Evolutionary conservation across 2,113 vertebrate species (phyloP).

Genomic region (Mionectes macconnelli): DNA sequence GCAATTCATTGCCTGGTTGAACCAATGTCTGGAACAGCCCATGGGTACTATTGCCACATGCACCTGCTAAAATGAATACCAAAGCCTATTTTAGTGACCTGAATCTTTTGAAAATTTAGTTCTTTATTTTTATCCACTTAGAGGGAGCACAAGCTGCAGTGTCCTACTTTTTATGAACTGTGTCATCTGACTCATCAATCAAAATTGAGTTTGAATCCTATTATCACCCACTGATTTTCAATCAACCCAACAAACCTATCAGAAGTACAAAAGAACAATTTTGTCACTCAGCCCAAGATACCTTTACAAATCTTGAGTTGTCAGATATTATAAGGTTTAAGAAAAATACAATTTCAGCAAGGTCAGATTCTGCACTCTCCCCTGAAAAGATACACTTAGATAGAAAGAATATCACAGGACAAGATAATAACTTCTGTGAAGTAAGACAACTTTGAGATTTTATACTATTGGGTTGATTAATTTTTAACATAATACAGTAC

Average conservation of each 20-base stretch:
- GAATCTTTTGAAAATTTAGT: slow-evolving; percentile 60
- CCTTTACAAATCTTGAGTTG: neutral
- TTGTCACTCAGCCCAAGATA: neutral
- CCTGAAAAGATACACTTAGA: neutral
- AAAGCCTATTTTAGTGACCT: slow-evolving; percentile 54
- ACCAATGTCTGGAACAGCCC: neutral
- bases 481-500: neutral
- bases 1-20: neutral
- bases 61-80: slow-evolving; percentile 40
- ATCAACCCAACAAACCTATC: slow-evolving; percentile 19
- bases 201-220: slow-evolving; percentile 29
- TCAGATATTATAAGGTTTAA: neutral
- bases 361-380: neutral
- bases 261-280: neutral
- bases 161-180: slow-evolving; percentile 57
- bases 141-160: slow-evolving; percentile 8
- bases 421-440: neutral
- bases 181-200: slow-evolving; percentile 63
- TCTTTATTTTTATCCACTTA: slow-evolving; percentile 60
- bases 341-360: neutral
- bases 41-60: slow-evolving; percentile 22
- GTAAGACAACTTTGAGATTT: neutral
- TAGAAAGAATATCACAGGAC: neutral
- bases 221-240: slow-evolving; percentile 50
- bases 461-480: neutral